Evolutionary conservation across 2,113 vertebrate genomes (phyloP).

Genomic region (Notarius lentiginosus): DNA sequence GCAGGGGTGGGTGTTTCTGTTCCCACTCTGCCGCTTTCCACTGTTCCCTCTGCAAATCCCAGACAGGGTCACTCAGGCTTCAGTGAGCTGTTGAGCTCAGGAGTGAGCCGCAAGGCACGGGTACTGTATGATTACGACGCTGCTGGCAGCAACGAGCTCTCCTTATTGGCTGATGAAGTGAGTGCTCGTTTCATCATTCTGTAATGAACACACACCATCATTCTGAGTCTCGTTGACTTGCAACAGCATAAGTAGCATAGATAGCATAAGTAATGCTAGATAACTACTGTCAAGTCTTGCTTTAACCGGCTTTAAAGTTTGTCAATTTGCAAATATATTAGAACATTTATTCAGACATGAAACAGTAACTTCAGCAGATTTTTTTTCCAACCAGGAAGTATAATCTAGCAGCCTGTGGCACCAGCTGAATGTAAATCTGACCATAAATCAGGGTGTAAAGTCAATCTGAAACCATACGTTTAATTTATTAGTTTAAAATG

Average conservation of each 20-base stretch:
- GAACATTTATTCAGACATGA: neutral
- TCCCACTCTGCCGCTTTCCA: constrained; percentile 78
- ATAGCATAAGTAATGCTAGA: too few relatives aligned
- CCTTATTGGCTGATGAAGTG: constrained; percentile 96
- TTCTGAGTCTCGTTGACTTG: neutral
- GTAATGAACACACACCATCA: neutral
- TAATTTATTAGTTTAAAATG: neutral
- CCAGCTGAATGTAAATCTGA: neutral
- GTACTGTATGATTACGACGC: constrained; percentile 98
- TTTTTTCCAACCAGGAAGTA: neutral
- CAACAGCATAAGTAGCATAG: neutral
- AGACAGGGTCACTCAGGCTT: constrained; percentile 75
- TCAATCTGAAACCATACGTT: neutral
- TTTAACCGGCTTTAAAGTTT: neutral
- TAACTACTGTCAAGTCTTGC: neutral
- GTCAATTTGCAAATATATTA: neutral
- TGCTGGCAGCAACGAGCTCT: constrained; percentile 92
- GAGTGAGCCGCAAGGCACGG: constrained; percentile 86
- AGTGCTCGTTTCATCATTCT: constrained; percentile 22
- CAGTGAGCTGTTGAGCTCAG: constrained; percentile 82
- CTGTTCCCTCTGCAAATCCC: constrained; percentile 76
- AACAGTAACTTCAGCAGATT: neutral
- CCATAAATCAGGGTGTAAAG: neutral
- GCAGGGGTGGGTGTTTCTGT: constrained; percentile 75
- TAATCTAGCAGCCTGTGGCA: neutral